Evolutionary conservation across 2,888 invertebrate genomes (phyloP).

Genomic region (Dryococelus australis): DNA sequence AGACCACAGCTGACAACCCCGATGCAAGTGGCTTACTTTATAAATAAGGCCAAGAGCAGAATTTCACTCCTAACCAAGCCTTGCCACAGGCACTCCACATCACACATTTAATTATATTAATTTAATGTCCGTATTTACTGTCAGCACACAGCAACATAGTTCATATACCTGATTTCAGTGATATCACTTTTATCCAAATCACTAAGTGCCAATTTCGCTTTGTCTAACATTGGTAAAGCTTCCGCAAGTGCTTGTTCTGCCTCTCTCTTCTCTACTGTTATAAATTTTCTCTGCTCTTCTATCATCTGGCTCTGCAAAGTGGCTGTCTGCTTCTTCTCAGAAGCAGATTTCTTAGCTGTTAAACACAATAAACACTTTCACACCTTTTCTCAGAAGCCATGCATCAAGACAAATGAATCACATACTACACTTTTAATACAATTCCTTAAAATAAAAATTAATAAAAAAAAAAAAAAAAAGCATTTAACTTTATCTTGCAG

Average conservation of each 20-base stretch:
- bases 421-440: too few species aligned
- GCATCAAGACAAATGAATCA: too few species aligned
- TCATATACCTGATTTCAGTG: slow-evolving; percentile 76
- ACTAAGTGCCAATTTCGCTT: slow-evolving; percentile 78
- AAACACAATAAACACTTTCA: not conserved
- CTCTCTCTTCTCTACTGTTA: slow-evolving; percentile 81
- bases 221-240: slow-evolving; percentile 85
- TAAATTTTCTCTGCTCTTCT: slow-evolving; percentile 80
- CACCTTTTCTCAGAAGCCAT: too few species aligned
- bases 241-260: slow-evolving; percentile 82
- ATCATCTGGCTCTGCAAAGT: slow-evolving; percentile 81
- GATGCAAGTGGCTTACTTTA: too few species aligned
- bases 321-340: slow-evolving; percentile 80
- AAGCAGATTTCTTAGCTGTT: slow-evolving; percentile 61
- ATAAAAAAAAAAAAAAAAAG: too few species aligned
- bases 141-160: not conserved
- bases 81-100: too few species aligned
- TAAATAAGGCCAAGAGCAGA: too few species aligned
- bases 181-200: slow-evolving; percentile 90
- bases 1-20: too few species aligned
- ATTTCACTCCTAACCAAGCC: too few species aligned
- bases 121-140: not conserved
- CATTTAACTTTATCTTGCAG: too few species aligned
- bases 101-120: too few species aligned
- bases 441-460: too few species aligned